Percentiles rank a stretch among this genome's conserved stretches.
phyloP scores from a whole-genome alignment of 2,113 vertebrate genomes.

The Leucosticte australis region DNA sequence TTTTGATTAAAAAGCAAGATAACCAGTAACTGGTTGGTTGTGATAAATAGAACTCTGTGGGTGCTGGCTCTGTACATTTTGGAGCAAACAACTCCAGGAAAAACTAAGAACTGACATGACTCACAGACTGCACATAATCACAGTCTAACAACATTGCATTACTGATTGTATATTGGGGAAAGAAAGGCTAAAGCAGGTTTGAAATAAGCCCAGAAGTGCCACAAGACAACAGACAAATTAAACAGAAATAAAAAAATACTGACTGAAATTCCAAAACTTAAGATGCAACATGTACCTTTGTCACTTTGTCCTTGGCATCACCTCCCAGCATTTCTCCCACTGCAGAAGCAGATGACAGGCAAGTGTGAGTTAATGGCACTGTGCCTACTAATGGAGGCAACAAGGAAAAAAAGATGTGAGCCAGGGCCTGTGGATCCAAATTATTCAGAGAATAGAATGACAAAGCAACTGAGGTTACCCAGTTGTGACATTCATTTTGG shows the following conservation, averaged over 20 bases:
- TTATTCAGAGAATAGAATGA: not conserved
- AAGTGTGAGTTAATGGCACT: not conserved
- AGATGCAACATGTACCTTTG: slow-evolving; percentile 27
- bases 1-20: not conserved
- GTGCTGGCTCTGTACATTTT: not conserved
- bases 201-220: not conserved
- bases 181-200: not conserved
- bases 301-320: not conserved
- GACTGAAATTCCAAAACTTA: not conserved
- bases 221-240: not conserved
- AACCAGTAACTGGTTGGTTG: not conserved
- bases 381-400: not conserved
- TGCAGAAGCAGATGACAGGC: not conserved
- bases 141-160: not conserved
- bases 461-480: not conserved
- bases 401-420: not conserved
- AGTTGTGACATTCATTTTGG: not conserved
- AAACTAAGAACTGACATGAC: not conserved
- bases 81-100: not conserved
- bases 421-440: not conserved
- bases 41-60: not conserved
- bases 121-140: not conserved
- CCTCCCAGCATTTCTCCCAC: not conserved
- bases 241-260: not conserved
- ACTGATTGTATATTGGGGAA: not conserved